Percentiles rank a stretch among this genome's conserved stretches.
These are phyloP conservation scores for Trinorchestia longiramus DNA, from an alignment of 1,140 invertebrate species.

Conservation along the genomic window DNA sequence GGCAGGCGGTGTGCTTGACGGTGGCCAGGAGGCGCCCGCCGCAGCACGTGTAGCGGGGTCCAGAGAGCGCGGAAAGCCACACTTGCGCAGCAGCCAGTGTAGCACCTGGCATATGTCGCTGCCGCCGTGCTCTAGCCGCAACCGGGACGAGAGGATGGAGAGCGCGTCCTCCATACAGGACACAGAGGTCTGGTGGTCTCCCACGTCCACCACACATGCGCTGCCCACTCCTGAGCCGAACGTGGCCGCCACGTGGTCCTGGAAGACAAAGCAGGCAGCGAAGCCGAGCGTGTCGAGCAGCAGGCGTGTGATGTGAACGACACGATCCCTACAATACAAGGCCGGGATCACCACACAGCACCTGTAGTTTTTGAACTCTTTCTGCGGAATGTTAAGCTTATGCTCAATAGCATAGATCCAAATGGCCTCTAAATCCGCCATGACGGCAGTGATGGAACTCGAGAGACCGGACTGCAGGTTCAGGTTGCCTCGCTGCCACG, in stretches of 20 bases:
- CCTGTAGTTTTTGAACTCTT: slow-evolving; percentile 85
- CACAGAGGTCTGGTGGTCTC: slow-evolving; percentile 94
- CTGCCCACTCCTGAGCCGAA: slow-evolving; percentile 92
- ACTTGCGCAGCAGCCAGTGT: slow-evolving; percentile 87
- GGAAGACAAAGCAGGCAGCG: slow-evolving; percentile 87
- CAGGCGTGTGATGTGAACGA: slow-evolving; percentile 87
- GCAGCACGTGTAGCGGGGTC: slow-evolving; percentile 70
- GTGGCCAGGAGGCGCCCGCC: not conserved
- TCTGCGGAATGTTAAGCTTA: not conserved
- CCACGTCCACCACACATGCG: slow-evolving; percentile 95
- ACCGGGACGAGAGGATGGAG: slow-evolving; percentile 85
- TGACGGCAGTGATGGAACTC: slow-evolving; percentile 84
- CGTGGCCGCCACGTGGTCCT: slow-evolving; percentile 92
- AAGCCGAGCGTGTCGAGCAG: slow-evolving; percentile 88
- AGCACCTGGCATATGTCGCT: slow-evolving; percentile 89
- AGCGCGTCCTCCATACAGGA: slow-evolving; percentile 97
- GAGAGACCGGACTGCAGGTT: slow-evolving; percentile 86
- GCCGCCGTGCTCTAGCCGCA: slow-evolving; percentile 87
- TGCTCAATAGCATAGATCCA: not conserved
- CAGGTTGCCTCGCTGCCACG: slow-evolving; percentile 86
- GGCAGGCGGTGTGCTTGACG: not conserved
- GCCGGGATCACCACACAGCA: slow-evolving; percentile 91
- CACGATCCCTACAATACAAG: slow-evolving; percentile 88
- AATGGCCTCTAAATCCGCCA: slow-evolving; percentile 84
- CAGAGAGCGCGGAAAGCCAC: slow-evolving; percentile 87